Base-by-base conservation (phyloP, 1,140 invertebrate species). In the Brachystomella parvula region DNA sequence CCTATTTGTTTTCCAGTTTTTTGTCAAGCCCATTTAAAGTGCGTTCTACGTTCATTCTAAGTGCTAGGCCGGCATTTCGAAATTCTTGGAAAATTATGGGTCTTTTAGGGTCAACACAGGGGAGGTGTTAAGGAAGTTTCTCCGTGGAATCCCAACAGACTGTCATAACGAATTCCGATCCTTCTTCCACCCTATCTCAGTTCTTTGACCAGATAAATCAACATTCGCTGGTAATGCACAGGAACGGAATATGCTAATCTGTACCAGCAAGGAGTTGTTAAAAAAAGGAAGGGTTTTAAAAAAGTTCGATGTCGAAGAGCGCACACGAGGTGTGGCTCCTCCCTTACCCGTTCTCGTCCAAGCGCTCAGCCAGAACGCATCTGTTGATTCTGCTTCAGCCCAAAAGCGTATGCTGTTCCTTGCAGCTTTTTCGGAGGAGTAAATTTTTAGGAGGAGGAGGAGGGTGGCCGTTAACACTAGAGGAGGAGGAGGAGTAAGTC, bases 341-440 rank as follows among this genome's bases (percentile, higher is more conserved):
- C 89, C 89, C 78, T 92, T 89, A 0, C 90, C 90, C 0, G 87
- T 81, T 6, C 83, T 81, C 0, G 89, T 92, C 3, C 86, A 86
- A 0, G 89, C 89, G 0, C 88, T 88, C 26, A 91, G 87, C 88
- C 89, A 90, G 76, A 90, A 89, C 74, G 90, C 87, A 75, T 89
- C 0, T 85, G 85, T 2, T 84, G 84, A 24, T 82, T 82, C 78
- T 89, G 83, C 75, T 88, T 84, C 63, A 89, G 80, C 74, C 87
- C 77, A 67, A 87, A 85, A 77, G 90, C 88, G 75, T 88, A 85
- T 57, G 84, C 82, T 68, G 85, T 82, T 24, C 68, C 68, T 19
- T 65, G 32, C 9, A 58, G 29, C 78, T 81, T n/a, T n/a, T n/a
- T n/a, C n/a, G n/a, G n/a, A n/a, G n/a, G n/a, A n/a, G n/a, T n/a